These are phyloP conservation scores for Ips typographus DNA, from an alignment of 1,140 invertebrate genomes.

Conservation along the genomic window DNA sequence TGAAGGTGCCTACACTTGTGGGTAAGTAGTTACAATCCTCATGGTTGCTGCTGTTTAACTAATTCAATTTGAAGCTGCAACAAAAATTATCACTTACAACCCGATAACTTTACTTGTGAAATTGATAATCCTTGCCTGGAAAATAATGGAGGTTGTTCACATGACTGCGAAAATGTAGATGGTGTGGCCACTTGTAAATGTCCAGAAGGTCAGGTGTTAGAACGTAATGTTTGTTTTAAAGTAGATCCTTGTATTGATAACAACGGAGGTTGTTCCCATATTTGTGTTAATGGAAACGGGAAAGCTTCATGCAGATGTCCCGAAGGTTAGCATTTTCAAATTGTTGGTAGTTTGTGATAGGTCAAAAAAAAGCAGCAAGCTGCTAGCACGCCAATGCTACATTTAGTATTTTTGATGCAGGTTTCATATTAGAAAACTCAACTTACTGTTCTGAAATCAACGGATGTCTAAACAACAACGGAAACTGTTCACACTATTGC, in stretches of 20 bases:
- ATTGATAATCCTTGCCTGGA: conserved; percentile 53
- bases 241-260: conserved; percentile 56
- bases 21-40: conserved; percentile 62
- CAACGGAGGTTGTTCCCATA: conserved; percentile 61
- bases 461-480: conserved; percentile 55
- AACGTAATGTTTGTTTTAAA: conserved; percentile 59
- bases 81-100: conserved; percentile 51
- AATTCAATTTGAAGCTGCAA: conserved; percentile 12
- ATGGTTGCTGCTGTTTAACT: conserved; percentile 8
- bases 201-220: conserved; percentile 54
- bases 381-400: no score
- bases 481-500: conserved; percentile 57
- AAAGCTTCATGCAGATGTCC: conserved; percentile 69
- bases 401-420: background rate
- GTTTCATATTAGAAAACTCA: conserved; percentile 55
- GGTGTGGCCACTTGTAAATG: conserved; percentile 62
- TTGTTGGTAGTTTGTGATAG: background rate
- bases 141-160: conserved; percentile 67
- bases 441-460: conserved; percentile 32
- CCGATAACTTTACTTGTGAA: conserved; percentile 47
- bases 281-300: conserved; percentile 57
- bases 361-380: no score
- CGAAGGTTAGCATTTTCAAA: conserved; percentile 51
- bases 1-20: conserved; percentile 64
- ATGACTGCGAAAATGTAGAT: conserved; percentile 62